These are phyloP conservation scores for Heliconius ethilla DNA, from an alignment of 2,888 invertebrate species.

Conservation along the genomic window DNA sequence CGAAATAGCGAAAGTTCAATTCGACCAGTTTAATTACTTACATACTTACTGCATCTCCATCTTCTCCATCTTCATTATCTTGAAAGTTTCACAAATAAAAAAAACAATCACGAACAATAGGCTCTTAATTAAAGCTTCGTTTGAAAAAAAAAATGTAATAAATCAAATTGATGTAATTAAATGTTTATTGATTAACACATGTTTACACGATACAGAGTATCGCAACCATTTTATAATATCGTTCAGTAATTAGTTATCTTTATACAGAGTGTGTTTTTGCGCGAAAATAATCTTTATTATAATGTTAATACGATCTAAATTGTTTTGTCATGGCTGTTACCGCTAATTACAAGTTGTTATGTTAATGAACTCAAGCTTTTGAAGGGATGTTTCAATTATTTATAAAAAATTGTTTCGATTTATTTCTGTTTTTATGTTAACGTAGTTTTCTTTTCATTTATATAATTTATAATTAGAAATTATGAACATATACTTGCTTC, in stretches of 20 bases:
- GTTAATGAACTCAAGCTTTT: conserved; percentile 37
- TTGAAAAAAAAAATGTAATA: conserved; percentile 19
- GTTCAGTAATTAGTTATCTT: conserved; percentile 36
- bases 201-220: conserved; percentile 51
- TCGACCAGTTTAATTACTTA: too few relatives aligned
- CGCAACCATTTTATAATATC: conserved; percentile 43
- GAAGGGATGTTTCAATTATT: conserved; percentile 18
- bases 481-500: neutral
- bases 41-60: neutral
- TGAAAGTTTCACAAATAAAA: neutral
- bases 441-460: neutral
- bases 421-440: neutral
- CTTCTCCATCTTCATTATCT: neutral
- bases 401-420: neutral
- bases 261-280: neutral
- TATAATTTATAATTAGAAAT: neutral
- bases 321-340: neutral
- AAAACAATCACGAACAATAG: conserved; percentile 8
- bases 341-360: conserved; percentile 29
- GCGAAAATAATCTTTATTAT: conserved; percentile 18
- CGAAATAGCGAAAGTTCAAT: neutral
- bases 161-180: conserved; percentile 46
- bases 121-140: conserved; percentile 5
- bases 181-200: conserved; percentile 53
- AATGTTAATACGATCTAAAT: neutral